Evolutionary conservation across 2,888 invertebrate genomes (phyloP), one percentile per base, ranked within the genome.

Genomic region (Drosophila flavopinicola): DNA sequence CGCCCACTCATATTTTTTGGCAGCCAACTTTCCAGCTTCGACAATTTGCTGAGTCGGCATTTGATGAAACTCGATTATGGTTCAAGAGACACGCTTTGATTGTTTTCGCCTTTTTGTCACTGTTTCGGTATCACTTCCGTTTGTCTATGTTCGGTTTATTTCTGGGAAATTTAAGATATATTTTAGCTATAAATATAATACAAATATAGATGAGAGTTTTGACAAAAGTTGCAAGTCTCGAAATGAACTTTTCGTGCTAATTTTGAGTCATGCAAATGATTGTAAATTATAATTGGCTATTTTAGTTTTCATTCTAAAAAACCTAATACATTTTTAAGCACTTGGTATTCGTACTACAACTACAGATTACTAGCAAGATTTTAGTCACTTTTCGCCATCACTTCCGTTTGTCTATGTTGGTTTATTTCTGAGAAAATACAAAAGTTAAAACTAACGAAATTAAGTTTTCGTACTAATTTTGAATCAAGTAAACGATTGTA

Each of bases 81-180:
- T 29, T 53, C 24, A 47, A 41, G 47, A 24, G 59, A 39, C 7
- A 42, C 59, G 37, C 38, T 41, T 75, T 53, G 39, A 70, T 75
- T 83, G 67, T 53, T 59, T 76, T 51, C 52, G 38, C 53, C 20
- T 33, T 29, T 20, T 45, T 56, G 41, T 66, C 63, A 37, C 48
- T n/a, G 44, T 64, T 63, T 69, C 27, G 64, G 63, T 67, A 72
- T 79, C 68, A 79, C 57, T 72, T 83, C 84, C 86, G 86, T 53
- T 84, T 66, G 78, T 4, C 63, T 56, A 10, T 6, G 37, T 17
- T 37, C 15, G 7, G 17, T 15, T 15, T 37, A 17, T 17, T 7
- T 17, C 37, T n/a, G 6, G 6, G 37, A 17, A 6, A 37, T 17
- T 17, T 3, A 1, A 3, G 15, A 37, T 17, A 10, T 6, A n/a